Conservation (phyloP, 2,797 vertebrate species). For the Pogonophryne albipinna region DNA sequence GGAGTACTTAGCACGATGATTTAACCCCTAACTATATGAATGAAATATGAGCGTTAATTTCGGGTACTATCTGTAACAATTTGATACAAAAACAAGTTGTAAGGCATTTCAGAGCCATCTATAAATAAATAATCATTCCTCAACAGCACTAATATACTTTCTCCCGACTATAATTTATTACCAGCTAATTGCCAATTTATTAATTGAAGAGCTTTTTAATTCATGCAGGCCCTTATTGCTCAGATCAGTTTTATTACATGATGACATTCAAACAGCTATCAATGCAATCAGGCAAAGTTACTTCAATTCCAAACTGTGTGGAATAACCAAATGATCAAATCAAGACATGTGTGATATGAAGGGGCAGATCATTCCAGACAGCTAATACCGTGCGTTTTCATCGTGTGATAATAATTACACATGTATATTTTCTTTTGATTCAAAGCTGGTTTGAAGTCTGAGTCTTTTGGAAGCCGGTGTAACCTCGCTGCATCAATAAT, state of each 20-base stretch:
- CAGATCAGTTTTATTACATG: slow-evolving; percentile 19
- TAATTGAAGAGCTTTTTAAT: slow-evolving; percentile 66
- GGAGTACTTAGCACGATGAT: not conserved
- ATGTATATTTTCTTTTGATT: slow-evolving; percentile 26
- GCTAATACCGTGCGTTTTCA: slow-evolving; percentile 41
- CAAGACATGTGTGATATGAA: too few species aligned
- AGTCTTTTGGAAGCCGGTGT: slow-evolving; percentile 22
- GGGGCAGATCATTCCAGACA: slow-evolving; percentile 35
- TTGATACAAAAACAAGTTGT: slow-evolving; percentile 3
- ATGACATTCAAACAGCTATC: slow-evolving; percentile 21
- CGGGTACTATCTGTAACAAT: not conserved
- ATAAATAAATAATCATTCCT: slow-evolving; percentile 75
- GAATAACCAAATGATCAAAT: slow-evolving; percentile 11
- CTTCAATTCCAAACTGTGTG: not conserved
- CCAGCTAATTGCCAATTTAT: slow-evolving; percentile 83
- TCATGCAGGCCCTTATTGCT: slow-evolving; percentile 10
- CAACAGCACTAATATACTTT: slow-evolving; percentile 69
- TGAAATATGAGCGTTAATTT: not conserved
- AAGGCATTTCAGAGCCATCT: slow-evolving; percentile 22
- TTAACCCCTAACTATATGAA: not conserved
- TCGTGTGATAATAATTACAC: slow-evolving; percentile 33
- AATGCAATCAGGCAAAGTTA: slow-evolving; percentile 7
- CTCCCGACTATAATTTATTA: slow-evolving; percentile 15
- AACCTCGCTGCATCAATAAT: slow-evolving; percentile 45
- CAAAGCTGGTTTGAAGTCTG: slow-evolving; percentile 44